Evolutionary conservation across 2,113 vertebrate genomes (phyloP), one percentile per base, ranked within the genome.

Genomic region (Mormoops blainvillei): DNA sequence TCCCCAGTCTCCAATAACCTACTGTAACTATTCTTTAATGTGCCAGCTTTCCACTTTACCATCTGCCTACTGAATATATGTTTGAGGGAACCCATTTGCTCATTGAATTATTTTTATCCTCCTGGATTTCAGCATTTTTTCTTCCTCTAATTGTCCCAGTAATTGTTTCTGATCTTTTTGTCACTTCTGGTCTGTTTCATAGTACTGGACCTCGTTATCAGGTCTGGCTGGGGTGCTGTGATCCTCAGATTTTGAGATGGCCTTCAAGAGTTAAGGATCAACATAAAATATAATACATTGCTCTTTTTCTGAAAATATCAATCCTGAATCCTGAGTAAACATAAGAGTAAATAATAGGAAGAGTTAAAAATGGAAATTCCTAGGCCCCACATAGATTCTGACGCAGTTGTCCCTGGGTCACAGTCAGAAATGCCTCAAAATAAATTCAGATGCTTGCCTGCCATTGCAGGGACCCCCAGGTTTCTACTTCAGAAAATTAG

Each of bases 21-120:
- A 65, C 28, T 54, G 63, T 77, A 96, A 96, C 94, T 95, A 95
- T 92, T 95, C 84, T 76, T 91, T 88, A 97, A 90, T 54, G 52
- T 77, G 19, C 48, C 36, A 96, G 70, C 90, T 92, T 97, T 87
- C 90, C 68, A 54, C 68, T 92, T 89, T 81, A 56, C 63, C 87
- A 80, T 87, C 80, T 87, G 7, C 54, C 68, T 89, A 19, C 36
- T 70, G 88, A 89, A 89, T 89, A 76, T 26, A 87, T 76, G 7
- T 87, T 89, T 68, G 73, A 92, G 65, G 43, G 95, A 92, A 83
- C 31, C 31, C 63, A 88, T 87, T 94, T 96, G 33, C 28, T 71
- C 83, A n/a, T 11, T 70, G 93, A 94, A 58, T 94, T 87, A 87
- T 87, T 91, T 96, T 87, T 67, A 83, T 83, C n/a, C 41, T 78